These are phyloP conservation scores for Hestina assimilis DNA, from an alignment of 1,140 invertebrate species.

Conservation along the genomic window DNA sequence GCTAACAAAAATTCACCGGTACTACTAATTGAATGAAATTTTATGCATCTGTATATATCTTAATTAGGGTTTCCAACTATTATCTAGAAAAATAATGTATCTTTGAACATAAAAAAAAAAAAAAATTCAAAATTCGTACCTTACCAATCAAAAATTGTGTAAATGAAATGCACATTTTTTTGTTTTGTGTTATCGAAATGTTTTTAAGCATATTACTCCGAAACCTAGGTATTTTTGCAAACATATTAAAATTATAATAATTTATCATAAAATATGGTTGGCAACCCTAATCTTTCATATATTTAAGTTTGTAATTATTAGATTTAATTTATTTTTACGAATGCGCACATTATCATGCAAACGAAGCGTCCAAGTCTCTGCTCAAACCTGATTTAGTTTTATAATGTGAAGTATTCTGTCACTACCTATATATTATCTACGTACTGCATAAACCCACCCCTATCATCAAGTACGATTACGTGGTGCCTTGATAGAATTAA, in stretches of 20 bases:
- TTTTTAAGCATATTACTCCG: too few relatives aligned
- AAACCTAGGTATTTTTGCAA: too few relatives aligned
- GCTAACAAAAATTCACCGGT: slow-evolving; percentile 6
- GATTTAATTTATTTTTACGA: neutral
- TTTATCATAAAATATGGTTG: too few relatives aligned
- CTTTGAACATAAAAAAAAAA: too few relatives aligned
- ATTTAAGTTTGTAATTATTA: neutral
- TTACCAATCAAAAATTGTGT: too few relatives aligned
- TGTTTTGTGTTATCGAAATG: neutral
- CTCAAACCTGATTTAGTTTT: slow-evolving; percentile 36
- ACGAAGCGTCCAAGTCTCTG: slow-evolving; percentile 45
- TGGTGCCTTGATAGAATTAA: slow-evolving; percentile 34
- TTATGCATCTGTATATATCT: neutral
- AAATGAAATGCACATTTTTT: neutral
- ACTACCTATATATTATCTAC: slow-evolving; percentile 28
- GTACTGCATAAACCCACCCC: slow-evolving; percentile 71
- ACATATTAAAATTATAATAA: too few relatives aligned
- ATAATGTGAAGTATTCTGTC: neutral
- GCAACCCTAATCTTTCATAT: too few relatives aligned
- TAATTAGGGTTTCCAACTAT: too few relatives aligned
- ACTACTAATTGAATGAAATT: neutral
- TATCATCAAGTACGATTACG: slow-evolving; percentile 36
- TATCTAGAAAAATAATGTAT: too few relatives aligned
- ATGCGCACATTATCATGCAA: slow-evolving; percentile 7
- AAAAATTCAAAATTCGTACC: too few relatives aligned